Conservation (phyloP, 2,888 invertebrate genomes). For the Pseudeuparius sepicola region DNA sequence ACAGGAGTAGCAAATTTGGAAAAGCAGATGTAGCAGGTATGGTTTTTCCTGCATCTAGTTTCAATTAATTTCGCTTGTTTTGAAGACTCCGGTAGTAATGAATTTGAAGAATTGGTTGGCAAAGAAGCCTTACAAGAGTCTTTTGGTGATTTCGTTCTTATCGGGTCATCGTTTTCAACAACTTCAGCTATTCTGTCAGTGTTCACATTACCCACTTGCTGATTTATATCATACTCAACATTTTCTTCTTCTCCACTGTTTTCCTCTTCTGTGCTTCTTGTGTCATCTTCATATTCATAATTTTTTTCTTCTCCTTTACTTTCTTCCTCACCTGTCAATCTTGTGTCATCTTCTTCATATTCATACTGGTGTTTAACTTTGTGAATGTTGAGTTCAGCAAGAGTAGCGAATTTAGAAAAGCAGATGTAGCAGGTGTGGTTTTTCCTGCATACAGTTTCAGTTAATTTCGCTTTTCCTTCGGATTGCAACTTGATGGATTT, state of each 20-base stretch:
- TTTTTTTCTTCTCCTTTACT: neutral
- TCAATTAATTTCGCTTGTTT: no score
- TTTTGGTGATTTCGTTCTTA: neutral
- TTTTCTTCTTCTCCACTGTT: neutral
- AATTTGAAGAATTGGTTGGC: neutral
- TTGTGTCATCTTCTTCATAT: constrained; percentile 1
- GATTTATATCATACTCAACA: neutral
- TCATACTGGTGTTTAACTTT: constrained; percentile 18
- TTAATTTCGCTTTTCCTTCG: no score
- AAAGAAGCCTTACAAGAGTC: neutral
- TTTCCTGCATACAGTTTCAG: constrained; percentile 14
- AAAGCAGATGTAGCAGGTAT: no score
- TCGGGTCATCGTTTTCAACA: neutral
- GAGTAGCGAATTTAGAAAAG: constrained; percentile 19
- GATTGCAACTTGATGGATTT: constrained; percentile 1
- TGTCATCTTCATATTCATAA: no score
- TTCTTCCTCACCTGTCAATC: neutral
- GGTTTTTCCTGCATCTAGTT: no score
- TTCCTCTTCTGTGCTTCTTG: neutral
- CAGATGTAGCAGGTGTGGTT: constrained; percentile 23
- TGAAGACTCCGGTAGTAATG: no score
- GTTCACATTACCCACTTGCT: no score
- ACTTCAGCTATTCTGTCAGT: neutral
- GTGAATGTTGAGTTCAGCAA: constrained; percentile 17
- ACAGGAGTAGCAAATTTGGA: no score